These are phyloP conservation scores for Meloidogyne exigua DNA, from an alignment of 1,140 invertebrate genomes.

Conservation along the genomic window DNA sequence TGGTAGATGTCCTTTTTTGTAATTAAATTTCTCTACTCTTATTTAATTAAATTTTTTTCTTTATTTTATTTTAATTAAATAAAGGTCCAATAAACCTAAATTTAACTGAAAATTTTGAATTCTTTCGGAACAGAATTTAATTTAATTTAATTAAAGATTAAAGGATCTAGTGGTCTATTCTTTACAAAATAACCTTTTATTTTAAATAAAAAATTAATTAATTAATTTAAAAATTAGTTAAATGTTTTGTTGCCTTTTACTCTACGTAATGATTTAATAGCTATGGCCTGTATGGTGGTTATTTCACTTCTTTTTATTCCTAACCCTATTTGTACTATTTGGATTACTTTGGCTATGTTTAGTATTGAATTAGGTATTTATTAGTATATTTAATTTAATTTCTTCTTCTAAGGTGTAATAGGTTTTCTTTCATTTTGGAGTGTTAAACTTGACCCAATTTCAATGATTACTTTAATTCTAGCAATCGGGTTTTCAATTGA, in stretches of 20 bases:
- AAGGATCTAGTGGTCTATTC: too few relatives aligned
- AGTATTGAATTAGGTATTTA: constrained; percentile 81
- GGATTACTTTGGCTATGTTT: constrained; percentile 90
- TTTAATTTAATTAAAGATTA: too few relatives aligned
- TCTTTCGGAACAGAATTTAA: too few relatives aligned
- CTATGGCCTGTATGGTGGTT: constrained; percentile 87
- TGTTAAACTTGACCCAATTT: constrained; percentile 69
- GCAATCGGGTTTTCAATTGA: constrained; percentile 66
- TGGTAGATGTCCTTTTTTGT: too few relatives aligned
- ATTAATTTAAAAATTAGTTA: constrained; percentile 68
- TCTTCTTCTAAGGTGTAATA: constrained; percentile 73
- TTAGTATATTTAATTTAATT: constrained; percentile 37
- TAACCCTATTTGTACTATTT: constrained; percentile 83
- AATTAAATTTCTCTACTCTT: too few relatives aligned
- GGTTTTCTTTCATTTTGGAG: constrained; percentile 94
- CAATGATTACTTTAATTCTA: constrained; percentile 65
- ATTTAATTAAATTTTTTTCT: too few relatives aligned
- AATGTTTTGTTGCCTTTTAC: constrained; percentile 86
- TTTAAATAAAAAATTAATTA: constrained; percentile 15
- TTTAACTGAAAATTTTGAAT: too few relatives aligned
- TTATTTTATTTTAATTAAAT: too few relatives aligned
- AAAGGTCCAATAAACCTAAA: too few relatives aligned
- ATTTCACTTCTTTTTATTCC: constrained; percentile 95
- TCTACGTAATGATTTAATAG: constrained; percentile 80
- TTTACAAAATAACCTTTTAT: too few relatives aligned